These are phyloP conservation scores for Fragum fragum DNA, from an alignment of 2,888 invertebrate species.

Conservation along the genomic window DNA sequence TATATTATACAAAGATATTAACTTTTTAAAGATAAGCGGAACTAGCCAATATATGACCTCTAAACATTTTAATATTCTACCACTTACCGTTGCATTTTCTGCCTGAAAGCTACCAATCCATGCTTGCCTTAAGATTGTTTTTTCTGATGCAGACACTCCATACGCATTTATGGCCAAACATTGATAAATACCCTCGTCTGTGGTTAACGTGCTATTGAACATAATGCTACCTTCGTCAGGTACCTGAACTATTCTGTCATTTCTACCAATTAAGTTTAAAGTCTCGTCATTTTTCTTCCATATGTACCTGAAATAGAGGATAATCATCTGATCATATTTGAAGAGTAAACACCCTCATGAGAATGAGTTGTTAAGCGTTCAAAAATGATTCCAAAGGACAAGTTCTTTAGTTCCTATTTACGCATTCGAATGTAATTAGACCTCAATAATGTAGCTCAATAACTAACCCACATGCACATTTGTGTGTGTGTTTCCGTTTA, in stretches of 20 bases:
- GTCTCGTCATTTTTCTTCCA: constrained; percentile 98
- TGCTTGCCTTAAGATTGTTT: constrained; percentile 77
- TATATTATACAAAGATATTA: too few species aligned
- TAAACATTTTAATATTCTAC: too few species aligned
- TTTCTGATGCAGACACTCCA: constrained; percentile 95
- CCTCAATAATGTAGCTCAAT: too few species aligned
- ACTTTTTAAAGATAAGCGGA: too few species aligned
- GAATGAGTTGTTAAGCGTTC: too few species aligned
- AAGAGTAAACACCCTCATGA: too few species aligned
- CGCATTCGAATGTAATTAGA: too few species aligned
- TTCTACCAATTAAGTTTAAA: constrained; percentile 98
- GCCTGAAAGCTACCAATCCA: constrained; percentile 85
- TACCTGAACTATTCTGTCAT: constrained; percentile 97
- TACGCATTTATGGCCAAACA: constrained; percentile 98
- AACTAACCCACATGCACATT: too few species aligned
- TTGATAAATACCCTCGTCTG: constrained; percentile 98
- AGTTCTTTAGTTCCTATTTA: too few species aligned
- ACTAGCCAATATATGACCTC: constrained; percentile 91
- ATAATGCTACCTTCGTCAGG: constrained; percentile 96
- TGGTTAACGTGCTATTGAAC: constrained; percentile 94
- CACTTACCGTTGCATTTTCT: constrained; percentile 79
- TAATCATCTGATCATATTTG: too few species aligned
- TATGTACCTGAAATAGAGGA: constrained; percentile 87
- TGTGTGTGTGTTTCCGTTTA: too few species aligned
- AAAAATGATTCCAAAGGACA: too few species aligned